Evolutionary conservation across 2,113 vertebrate species (phyloP).

Genomic region (Chlamydotis undulata): DNA sequence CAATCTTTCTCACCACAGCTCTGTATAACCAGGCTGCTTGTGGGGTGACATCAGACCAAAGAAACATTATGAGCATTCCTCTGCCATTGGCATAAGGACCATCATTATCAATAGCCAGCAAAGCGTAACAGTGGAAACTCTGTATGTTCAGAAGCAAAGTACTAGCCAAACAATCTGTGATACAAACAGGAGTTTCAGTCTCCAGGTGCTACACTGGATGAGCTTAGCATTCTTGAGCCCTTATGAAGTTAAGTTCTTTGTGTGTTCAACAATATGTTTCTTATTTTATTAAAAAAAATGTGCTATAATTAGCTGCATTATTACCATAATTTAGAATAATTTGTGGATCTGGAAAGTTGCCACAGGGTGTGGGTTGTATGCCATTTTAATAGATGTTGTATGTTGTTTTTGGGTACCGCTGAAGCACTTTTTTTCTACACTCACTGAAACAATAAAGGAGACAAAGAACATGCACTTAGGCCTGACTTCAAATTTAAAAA

Average conservation of each 20-base stretch:
- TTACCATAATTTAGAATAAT: background rate
- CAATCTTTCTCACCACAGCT: background rate
- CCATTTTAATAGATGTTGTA: background rate
- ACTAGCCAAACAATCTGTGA: background rate
- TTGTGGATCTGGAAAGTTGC: background rate
- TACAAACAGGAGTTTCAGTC: background rate
- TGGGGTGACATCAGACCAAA: background rate
- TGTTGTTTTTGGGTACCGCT: background rate
- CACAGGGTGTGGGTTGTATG: background rate
- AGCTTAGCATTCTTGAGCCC: background rate
- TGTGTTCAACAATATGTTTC: background rate
- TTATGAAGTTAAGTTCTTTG: background rate
- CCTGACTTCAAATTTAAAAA: background rate
- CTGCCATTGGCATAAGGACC: background rate
- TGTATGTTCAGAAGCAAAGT: background rate
- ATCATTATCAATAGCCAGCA: constrained; percentile 1
- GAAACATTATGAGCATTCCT: background rate
- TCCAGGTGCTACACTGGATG: background rate
- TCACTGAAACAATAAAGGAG: background rate
- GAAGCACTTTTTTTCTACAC: background rate
- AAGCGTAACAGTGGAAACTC: background rate
- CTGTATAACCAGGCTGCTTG: background rate
- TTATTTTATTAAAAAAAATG: background rate
- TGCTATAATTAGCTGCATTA: background rate
- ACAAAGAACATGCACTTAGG: background rate